Evolutionary conservation across 2,797 vertebrate species (phyloP).

Genomic region (Poecilia gillii): DNA sequence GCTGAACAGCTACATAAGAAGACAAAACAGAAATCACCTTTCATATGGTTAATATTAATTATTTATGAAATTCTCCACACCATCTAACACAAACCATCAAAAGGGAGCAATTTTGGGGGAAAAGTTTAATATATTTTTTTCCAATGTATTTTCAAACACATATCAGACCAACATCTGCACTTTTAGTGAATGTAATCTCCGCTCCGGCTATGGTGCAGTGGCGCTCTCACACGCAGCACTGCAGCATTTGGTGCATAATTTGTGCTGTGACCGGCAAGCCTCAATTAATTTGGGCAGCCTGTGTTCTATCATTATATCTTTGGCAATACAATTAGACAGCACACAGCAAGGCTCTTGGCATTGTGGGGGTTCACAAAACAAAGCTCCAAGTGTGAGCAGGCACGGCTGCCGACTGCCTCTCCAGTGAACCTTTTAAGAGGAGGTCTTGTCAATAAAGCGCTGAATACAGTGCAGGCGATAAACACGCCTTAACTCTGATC

Average conservation of each 20-base stretch:
- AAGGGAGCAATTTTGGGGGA: constrained; percentile 6
- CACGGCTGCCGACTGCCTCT: constrained; percentile 38
- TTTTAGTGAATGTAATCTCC: constrained; percentile 48
- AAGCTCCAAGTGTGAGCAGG: constrained; percentile 62
- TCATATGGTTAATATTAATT: constrained; percentile 24
- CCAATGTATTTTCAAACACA: constrained; percentile 26
- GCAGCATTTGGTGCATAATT: constrained; percentile 78
- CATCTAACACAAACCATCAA: constrained; percentile 16
- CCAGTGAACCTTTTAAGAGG: constrained; percentile 62
- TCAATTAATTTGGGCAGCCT: constrained; percentile 78
- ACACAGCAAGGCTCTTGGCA: constrained; percentile 60
- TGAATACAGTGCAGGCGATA: constrained; percentile 43
- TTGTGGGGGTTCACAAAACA: constrained; percentile 65
- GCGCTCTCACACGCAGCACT: constrained; percentile 68
- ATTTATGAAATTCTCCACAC: constrained; percentile 14
- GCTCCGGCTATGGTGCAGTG: constrained; percentile 67
- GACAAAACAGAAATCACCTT: constrained; percentile 1
- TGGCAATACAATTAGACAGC: constrained; percentile 72
- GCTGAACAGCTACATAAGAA: constrained; percentile 13
- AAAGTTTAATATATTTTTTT: constrained; percentile 9
- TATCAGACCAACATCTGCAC: constrained; percentile 58
- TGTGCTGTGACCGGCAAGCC: constrained; percentile 76
- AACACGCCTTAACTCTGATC: constrained; percentile 27
- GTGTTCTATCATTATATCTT: constrained; percentile 75
- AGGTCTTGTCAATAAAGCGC: constrained; percentile 54